Percentiles rank a stretch among this genome's conserved stretches.
phyloP scores from a whole-genome alignment of 2,797 vertebrate genomes.

The Chlorospingus flavigularis region DNA sequence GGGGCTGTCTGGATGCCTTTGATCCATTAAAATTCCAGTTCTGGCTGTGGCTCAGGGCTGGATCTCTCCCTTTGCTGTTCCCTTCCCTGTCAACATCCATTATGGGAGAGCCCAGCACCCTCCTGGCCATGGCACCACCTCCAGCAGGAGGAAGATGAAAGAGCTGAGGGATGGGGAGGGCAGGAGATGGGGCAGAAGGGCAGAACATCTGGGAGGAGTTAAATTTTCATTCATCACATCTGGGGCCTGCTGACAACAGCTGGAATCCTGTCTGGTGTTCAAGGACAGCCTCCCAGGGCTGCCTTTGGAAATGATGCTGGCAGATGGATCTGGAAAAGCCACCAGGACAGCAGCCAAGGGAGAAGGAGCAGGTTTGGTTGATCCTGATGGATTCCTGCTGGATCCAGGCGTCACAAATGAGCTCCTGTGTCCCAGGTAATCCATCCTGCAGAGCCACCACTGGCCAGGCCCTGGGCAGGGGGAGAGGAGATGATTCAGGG shows the following conservation, averaged over 20 bases:
- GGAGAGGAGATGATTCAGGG: background rate
- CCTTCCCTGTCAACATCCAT: background rate
- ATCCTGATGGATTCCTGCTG: background rate
- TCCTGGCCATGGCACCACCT: background rate
- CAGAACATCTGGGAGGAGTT: background rate
- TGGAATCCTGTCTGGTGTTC: background rate
- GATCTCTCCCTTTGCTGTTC: background rate
- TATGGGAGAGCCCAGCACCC: rapidly evolving
- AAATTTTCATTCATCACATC: background rate
- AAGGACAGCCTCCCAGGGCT: background rate
- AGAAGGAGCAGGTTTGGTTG: background rate
- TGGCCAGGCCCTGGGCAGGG: background rate
- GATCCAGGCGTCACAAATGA: background rate
- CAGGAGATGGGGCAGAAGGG: background rate
- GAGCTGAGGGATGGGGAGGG: background rate
- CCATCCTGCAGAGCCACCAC: background rate
- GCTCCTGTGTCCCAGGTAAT: background rate
- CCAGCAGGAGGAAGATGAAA: background rate
- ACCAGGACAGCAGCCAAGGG: background rate
- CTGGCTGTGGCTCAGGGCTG: background rate
- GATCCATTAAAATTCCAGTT: background rate
- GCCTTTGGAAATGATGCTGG: background rate
- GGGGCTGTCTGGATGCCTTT: background rate
- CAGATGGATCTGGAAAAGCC: background rate
- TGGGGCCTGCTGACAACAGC: conserved; percentile 1